Conservation (phyloP, 2,113 vertebrate species). For the Hyaena hyaena region DNA sequence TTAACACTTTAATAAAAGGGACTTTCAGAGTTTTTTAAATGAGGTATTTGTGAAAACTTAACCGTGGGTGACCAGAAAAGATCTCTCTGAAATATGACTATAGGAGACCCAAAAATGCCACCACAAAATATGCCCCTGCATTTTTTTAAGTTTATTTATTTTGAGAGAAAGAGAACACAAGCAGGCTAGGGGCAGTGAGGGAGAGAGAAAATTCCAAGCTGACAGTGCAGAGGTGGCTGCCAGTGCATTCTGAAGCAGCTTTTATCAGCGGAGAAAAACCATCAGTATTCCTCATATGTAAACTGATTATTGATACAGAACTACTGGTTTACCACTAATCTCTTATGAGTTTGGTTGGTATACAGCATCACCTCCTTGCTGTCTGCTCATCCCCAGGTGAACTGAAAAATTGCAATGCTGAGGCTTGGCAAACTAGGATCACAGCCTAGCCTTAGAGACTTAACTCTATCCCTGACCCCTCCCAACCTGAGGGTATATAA, state of each 20-base stretch:
- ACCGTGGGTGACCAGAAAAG: background rate
- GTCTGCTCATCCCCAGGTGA: background rate
- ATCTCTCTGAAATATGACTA: background rate
- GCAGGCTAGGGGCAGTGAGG: background rate
- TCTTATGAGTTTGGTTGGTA: background rate
- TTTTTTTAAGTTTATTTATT: background rate
- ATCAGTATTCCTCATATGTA: background rate
- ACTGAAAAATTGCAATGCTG: constrained; percentile 9
- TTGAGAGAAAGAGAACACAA: too few relatives aligned
- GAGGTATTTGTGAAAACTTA: background rate
- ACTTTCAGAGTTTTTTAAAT: background rate
- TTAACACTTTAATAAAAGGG: background rate
- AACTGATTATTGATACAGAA: background rate
- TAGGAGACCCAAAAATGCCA: background rate
- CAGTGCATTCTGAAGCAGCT: background rate
- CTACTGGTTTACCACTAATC: background rate
- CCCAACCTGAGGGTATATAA: too few relatives aligned
- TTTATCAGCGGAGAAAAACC: constrained; percentile 1
- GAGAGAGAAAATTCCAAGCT: background rate
- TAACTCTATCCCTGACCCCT: too few relatives aligned
- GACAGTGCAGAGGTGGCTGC: background rate
- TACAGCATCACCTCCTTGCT: background rate
- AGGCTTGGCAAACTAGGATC: background rate
- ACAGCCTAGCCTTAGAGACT: too few relatives aligned
- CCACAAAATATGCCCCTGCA: background rate